These are phyloP conservation scores for Aphelinus certus DNA, from an alignment of 1,140 invertebrate genomes.

Conservation along the genomic window DNA sequence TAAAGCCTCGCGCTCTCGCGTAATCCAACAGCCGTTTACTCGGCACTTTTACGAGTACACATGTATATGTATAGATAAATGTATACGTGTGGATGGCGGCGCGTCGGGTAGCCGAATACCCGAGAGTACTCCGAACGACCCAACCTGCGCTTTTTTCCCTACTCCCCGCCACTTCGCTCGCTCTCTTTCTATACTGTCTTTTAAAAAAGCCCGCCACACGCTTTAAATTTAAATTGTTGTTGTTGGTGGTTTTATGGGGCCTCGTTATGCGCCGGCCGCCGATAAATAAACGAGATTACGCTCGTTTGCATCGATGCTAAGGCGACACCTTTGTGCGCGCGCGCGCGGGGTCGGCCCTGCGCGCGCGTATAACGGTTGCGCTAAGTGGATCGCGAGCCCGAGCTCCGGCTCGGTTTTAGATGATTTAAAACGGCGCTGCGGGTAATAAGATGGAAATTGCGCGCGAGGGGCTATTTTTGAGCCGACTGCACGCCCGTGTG, in stretches of 20 bases:
- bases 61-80: no score
- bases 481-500: background rate
- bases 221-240: slow-evolving; percentile 10
- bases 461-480: slow-evolving; percentile 9
- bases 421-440: slow-evolving; percentile 37
- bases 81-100: no score
- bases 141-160: background rate
- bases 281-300: slow-evolving; percentile 24
- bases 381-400: no score
- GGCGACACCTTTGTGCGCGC: background rate
- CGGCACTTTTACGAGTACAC: no score
- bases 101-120: no score
- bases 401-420: background rate
- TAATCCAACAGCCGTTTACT: no score
- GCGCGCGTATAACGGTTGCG: background rate
- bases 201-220: background rate
- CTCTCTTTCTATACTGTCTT: background rate
- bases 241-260: background rate
- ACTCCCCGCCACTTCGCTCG: background rate
- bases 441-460: slow-evolving; percentile 27
- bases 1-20: no score
- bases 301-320: slow-evolving; percentile 13
- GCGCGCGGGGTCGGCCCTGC: no score
- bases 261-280: background rate
- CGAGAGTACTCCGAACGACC: no score